Base-by-base conservation (phyloP, 2,888 invertebrate genomes). In the Cosmia pyralina region DNA sequence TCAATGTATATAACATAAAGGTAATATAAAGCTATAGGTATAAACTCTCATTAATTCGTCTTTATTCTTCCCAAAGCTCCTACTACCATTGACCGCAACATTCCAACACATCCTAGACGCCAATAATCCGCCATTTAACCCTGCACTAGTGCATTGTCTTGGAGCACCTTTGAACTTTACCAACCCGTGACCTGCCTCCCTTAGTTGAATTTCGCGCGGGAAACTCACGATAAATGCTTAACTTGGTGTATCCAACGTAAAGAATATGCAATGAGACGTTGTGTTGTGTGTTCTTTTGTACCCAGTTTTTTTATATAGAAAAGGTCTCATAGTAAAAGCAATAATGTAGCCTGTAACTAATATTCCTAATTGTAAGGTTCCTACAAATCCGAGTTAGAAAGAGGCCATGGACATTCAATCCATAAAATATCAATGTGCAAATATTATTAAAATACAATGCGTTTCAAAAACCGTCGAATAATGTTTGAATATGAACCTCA, bases 401-500 rank as follows among this genome's bases (percentile, higher is more conserved):
- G 17, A n/a, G 15, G 13, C 22, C 15, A 19, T 48, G n/a, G 6
- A 13, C 5, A 17, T 34, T 15, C 4, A 41, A 15, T 3, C 13
- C 15, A 28, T 38, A 52, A 57, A 53, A 34, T 53, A 69, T 64
- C 4, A 2, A 58, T 48, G 34, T 65, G 59, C 44, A 63, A 70
- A 75, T 75, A 60, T 59, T 48, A 75, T 59, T 48, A 75, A 19
- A 62, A 17, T 68, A 75, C 72, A 79, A 79, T 77, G 69, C 74
- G 73, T 77, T 72, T 69, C 62, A 75, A 72, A 73, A 86, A 75
- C 60, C 50, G 53, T 76, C 63, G 73, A 84, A 81, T 85, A 79
- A 68, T 77, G 68, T 22, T 69, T 70, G 75, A 81, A 87, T 84
- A 81, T 85, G 78, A 79, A 77, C 79, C 77, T 84, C 84, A 89